A percentile compares a stretch with the other conserved stretches of the same genome.
These are phyloP conservation scores for Cotesia glomerata DNA, from an alignment of 1,140 invertebrate genomes.

Conservation along the genomic window DNA sequence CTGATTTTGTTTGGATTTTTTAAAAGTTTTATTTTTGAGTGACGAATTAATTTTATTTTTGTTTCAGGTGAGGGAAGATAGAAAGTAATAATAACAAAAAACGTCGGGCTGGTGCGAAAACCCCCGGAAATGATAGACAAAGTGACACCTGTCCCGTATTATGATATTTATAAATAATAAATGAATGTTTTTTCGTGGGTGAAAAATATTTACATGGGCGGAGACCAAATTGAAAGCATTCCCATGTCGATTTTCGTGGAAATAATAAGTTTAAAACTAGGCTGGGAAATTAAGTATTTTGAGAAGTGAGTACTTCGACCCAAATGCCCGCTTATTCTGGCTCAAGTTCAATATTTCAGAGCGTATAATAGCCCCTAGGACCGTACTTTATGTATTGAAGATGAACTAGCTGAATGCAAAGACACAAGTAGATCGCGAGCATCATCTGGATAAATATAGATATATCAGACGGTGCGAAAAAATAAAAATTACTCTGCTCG, in stretches of 20 bases:
- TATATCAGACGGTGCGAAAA: background rate
- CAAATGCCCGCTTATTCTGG: background rate
- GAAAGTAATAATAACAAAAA: background rate
- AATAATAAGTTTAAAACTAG: background rate
- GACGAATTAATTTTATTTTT: background rate
- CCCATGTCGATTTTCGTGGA: too few species aligned
- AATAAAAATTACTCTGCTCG: background rate
- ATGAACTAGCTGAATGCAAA: too few species aligned
- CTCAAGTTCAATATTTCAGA: constrained; percentile 22
- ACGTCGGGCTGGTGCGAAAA: constrained; percentile 37
- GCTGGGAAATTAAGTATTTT: background rate
- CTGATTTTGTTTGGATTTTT: too few species aligned
- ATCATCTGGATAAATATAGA: too few species aligned
- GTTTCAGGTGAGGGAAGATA: background rate
- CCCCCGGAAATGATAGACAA: constrained; percentile 35
- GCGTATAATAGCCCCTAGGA: background rate
- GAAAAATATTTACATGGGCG: too few species aligned
- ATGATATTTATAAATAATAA: constrained; percentile 36
- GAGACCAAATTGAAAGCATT: too few species aligned
- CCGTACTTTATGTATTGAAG: too few species aligned
- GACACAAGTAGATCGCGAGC: too few species aligned
- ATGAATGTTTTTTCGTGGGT: background rate
- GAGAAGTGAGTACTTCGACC: background rate
- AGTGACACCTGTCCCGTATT: constrained; percentile 43
- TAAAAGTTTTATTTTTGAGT: background rate